phyloP scores from a whole-genome alignment of 2,113 vertebrate species.

The Eurypyga helias region DNA sequence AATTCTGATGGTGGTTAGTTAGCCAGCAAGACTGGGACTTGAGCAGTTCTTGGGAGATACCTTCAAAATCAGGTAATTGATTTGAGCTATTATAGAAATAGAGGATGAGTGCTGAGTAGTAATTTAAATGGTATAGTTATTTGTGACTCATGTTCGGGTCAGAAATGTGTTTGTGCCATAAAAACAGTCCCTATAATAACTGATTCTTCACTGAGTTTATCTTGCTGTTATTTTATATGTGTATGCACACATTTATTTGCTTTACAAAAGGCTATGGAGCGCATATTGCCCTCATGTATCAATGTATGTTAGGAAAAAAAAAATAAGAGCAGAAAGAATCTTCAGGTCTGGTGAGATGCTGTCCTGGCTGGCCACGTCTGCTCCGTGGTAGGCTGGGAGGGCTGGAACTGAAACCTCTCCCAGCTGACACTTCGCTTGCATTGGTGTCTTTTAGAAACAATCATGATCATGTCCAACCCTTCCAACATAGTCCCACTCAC shows the following conservation, averaged over 20 bases:
- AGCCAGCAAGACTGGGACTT: not conserved
- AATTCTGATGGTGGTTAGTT: not conserved
- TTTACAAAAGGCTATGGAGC: not conserved
- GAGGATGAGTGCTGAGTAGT: not conserved
- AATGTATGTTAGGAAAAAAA: not conserved
- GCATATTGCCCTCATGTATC: not conserved
- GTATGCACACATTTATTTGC: not conserved
- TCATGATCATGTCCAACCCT: not conserved
- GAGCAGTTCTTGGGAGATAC: not conserved
- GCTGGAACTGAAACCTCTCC: not conserved
- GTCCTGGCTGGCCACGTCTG: rapidly evolving
- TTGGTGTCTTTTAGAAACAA: not conserved
- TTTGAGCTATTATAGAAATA: not conserved
- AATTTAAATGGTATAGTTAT: not conserved
- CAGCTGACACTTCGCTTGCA: not conserved
- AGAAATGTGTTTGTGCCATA: not conserved
- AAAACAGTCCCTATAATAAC: not conserved
- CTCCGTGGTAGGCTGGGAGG: not conserved
- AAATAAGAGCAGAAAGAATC: not conserved
- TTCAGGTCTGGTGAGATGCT: not conserved
- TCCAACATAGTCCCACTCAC: not conserved
- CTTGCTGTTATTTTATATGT: not conserved
- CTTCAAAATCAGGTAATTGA: not conserved
- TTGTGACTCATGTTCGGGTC: not conserved
- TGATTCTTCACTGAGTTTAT: not conserved